Conservation (phyloP, 2,113 vertebrate species). For the Dryoscopus gambensis region DNA sequence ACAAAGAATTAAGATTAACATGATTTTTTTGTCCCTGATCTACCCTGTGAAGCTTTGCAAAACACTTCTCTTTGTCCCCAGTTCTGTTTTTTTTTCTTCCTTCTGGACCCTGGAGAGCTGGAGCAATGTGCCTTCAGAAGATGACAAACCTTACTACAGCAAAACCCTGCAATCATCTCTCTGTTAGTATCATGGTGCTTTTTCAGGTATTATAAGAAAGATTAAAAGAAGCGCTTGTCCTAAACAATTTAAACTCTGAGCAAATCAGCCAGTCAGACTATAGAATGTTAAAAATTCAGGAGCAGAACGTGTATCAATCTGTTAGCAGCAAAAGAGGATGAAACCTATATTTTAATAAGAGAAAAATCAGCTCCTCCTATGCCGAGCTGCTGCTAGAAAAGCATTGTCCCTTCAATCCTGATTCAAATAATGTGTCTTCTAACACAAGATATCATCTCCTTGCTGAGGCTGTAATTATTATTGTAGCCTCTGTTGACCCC, state of each 20-base stretch:
- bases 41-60: neutral
- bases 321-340: neutral
- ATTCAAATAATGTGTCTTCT: neutral
- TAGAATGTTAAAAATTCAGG: neutral
- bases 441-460: neutral
- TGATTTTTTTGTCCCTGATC: neutral
- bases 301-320: neutral
- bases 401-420: neutral
- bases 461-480: neutral
- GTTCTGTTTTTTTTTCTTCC: neutral
- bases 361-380: neutral
- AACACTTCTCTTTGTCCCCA: neutral
- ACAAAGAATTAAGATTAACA: neutral
- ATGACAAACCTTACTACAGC: neutral
- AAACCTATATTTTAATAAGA: neutral
- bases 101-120: neutral
- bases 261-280: neutral
- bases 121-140: neutral
- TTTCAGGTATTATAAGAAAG: neutral
- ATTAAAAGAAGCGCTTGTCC: neutral
- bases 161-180: neutral
- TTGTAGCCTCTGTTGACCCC: neutral
- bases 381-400: neutral
- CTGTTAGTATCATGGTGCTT: neutral
- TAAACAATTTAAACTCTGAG: neutral